Percentiles rank a stretch among this genome's conserved stretches.
These are phyloP conservation scores for Blastobasis adustella DNA, from an alignment of 2,888 invertebrate genomes.

Conservation along the genomic window DNA sequence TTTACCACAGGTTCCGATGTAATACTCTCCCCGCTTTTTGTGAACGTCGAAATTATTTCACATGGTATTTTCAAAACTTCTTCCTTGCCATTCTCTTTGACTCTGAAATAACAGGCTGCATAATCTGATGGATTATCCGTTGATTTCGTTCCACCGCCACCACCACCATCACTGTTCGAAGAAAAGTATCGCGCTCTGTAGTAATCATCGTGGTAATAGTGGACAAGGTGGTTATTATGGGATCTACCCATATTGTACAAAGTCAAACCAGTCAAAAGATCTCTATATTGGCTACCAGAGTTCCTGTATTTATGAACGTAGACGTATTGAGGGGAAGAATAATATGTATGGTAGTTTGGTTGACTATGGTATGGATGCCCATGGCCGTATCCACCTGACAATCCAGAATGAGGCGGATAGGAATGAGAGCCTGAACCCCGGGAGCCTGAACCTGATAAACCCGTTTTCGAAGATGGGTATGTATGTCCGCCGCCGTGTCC, in stretches of 20 bases:
- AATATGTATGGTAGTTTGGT: constrained; percentile 21
- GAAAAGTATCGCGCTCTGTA: constrained; percentile 38
- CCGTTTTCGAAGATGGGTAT: constrained; percentile 11
- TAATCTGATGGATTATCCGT: constrained; percentile 20
- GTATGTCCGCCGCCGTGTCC: no score
- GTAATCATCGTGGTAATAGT: constrained; percentile 60
- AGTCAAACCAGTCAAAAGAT: constrained; percentile 53
- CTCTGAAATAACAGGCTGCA: constrained; percentile 45
- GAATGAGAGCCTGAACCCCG: constrained; percentile 5
- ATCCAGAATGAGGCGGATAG: constrained; percentile 12
- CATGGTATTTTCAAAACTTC: constrained; percentile 55
- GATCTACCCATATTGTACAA: constrained; percentile 61
- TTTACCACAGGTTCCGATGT: constrained; percentile 22
- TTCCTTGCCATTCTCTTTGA: constrained; percentile 40
- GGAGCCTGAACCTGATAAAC: constrained; percentile 17
- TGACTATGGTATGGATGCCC: no score
- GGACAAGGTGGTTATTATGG: constrained; percentile 36
- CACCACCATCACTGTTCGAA: constrained; percentile 13
- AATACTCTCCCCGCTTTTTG: constrained; percentile 32
- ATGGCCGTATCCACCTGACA: constrained; percentile 13
- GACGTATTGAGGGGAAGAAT: constrained; percentile 49
- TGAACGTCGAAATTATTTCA: constrained; percentile 64
- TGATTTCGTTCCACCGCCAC: constrained; percentile 12
- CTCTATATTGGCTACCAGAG: constrained; percentile 53
- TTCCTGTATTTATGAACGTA: constrained; percentile 54